A percentile compares a stretch with the other conserved stretches of the same genome.
These are phyloP conservation scores for Aleiodes leptofemur DNA, from an alignment of 2,888 invertebrate species.

Conservation along the genomic window DNA sequence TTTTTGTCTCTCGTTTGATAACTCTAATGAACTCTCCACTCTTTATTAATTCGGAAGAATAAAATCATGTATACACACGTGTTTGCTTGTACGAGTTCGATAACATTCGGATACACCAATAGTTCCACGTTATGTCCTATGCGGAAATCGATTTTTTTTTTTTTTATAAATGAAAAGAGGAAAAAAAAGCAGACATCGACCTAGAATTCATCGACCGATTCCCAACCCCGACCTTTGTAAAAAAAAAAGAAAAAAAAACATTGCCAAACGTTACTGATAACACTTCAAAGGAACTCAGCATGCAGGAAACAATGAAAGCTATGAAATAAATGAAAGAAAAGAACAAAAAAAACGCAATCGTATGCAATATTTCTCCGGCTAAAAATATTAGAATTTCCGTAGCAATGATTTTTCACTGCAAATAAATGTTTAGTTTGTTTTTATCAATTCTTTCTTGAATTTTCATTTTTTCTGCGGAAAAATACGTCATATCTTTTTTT, in stretches of 20 bases:
- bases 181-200: conserved; percentile 15
- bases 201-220: conserved; percentile 32
- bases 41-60: no score
- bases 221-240: conserved; percentile 14
- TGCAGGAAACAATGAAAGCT: neutral
- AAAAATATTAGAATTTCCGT: no score
- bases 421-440: no score
- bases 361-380: conserved; percentile 1
- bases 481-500: no score
- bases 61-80: neutral
- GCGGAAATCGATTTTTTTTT: conserved; percentile 15
- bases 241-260: neutral
- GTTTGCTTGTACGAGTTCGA: neutral
- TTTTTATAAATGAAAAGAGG: neutral
- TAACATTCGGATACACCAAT: neutral
- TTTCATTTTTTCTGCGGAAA: no score
- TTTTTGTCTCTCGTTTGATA: neutral
- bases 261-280: conserved; percentile 4
- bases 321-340: neutral
- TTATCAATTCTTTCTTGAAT: no score
- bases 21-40: no score
- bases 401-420: no score
- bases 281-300: conserved; percentile 9
- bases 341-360: neutral
- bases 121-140: conserved; percentile 2